A percentile compares a stretch with the other conserved stretches of the same genome.
Conservation (phyloP, 2,113 vertebrate species). For the Lamprologus callipterus region DNA sequence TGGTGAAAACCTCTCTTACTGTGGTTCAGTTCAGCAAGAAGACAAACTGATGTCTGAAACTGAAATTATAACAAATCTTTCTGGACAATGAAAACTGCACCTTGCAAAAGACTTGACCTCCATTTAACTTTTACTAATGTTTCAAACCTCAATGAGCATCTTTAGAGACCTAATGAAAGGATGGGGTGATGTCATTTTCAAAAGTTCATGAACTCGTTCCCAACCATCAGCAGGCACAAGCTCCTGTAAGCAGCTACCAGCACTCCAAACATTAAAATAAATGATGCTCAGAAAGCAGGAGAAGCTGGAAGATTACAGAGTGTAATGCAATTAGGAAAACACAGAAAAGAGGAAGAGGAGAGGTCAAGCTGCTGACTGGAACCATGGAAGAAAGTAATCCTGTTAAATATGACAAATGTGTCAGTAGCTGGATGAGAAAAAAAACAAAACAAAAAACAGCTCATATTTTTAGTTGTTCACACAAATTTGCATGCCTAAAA, state of each 20-base stretch:
- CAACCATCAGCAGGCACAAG: background rate
- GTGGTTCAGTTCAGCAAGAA: background rate
- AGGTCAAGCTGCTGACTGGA: background rate
- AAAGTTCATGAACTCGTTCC: background rate
- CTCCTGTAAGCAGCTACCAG: background rate
- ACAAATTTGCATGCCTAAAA: background rate
- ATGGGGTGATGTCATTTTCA: background rate
- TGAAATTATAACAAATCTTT: background rate
- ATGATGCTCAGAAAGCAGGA: background rate
- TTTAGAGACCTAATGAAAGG: background rate
- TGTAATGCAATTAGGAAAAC: background rate
- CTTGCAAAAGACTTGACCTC: background rate
- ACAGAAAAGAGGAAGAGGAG: background rate
- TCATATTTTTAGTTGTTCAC: background rate
- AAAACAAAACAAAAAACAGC: background rate
- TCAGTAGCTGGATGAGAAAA: background rate
- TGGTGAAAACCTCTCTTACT: background rate
- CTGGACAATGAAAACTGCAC: background rate
- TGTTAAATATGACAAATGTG: background rate
- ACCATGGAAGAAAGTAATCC: background rate
- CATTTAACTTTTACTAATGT: background rate
- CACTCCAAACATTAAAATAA: background rate
- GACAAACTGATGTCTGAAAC: background rate
- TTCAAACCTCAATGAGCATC: background rate
- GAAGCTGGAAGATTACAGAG: background rate